These are phyloP conservation scores for Andrena hattorfiana DNA, from an alignment of 2,888 invertebrate genomes.

Conservation along the genomic window DNA sequence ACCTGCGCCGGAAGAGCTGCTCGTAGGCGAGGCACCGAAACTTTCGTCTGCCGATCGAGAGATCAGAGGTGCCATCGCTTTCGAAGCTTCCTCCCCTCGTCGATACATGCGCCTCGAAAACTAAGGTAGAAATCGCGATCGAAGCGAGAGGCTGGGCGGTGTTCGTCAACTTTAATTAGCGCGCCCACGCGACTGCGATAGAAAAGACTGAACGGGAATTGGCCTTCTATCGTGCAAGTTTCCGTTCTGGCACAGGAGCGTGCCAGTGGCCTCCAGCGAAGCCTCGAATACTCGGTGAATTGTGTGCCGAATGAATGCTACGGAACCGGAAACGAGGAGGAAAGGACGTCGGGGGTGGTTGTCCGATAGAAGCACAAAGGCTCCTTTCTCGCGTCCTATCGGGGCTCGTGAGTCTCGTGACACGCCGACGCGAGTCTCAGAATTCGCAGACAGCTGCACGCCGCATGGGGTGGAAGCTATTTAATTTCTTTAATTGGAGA, in stretches of 20 bases:
- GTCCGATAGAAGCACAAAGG: neutral
- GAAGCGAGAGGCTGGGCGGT: neutral
- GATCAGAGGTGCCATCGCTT: neutral
- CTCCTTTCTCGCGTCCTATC: neutral
- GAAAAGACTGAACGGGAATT: neutral
- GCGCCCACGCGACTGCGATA: neutral
- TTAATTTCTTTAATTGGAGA: too few relatives aligned
- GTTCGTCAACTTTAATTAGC: conserved; percentile 16
- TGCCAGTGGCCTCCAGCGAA: neutral
- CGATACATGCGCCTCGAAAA: neutral
- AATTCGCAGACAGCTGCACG: too few relatives aligned
- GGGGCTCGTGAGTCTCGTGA: neutral
- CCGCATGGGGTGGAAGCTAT: too few relatives aligned
- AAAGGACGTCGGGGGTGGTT: neutral
- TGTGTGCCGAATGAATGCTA: neutral
- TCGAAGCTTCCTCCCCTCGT: neutral
- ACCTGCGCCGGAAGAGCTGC: too few relatives aligned
- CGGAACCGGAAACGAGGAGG: neutral
- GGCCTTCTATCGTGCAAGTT: neutral
- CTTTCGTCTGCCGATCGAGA: too few relatives aligned
- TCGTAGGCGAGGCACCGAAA: too few relatives aligned
- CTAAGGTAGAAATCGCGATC: too few relatives aligned
- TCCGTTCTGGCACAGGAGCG: neutral
- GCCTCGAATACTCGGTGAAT: neutral
- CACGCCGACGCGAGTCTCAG: too few relatives aligned